These are phyloP conservation scores for Tetrapedia diversipes DNA, from an alignment of 2,888 invertebrate genomes.

Conservation along the genomic window DNA sequence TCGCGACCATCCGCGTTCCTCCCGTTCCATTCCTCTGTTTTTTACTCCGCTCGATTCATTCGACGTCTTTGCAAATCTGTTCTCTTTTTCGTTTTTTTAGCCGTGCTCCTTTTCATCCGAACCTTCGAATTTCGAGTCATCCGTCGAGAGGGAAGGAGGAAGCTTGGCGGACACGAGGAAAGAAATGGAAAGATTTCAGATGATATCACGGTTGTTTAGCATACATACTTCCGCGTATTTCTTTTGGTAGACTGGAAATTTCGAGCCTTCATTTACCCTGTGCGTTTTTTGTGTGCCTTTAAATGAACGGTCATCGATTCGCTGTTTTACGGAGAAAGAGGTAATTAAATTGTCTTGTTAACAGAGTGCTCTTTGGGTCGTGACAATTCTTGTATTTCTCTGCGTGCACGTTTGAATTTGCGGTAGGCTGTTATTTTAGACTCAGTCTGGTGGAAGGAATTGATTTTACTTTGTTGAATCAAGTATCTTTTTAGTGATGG, in stretches of 20 bases:
- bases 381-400: not conserved
- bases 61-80: not conserved
- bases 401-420: not conserved
- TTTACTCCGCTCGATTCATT: not conserved
- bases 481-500: no score
- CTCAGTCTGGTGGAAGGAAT: not conserved
- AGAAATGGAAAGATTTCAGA: not conserved
- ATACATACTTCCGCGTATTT: no score
- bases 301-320: not conserved
- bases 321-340: no score
- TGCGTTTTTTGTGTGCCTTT: not conserved
- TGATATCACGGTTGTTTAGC: not conserved
- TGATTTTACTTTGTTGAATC: not conserved
- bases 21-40: not conserved
- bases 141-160: no score
- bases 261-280: no score
- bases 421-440: not conserved
- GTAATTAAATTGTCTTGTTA: not conserved
- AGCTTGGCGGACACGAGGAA: not conserved
- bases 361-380: no score
- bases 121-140: not conserved
- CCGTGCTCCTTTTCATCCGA: not conserved
- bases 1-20: conserved; percentile 19
- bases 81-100: not conserved
- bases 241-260: no score